Evolutionary conservation across 2,888 invertebrate genomes (phyloP), one percentile per base, ranked within the genome.

Genomic region (Hylaea fasciaria): DNA sequence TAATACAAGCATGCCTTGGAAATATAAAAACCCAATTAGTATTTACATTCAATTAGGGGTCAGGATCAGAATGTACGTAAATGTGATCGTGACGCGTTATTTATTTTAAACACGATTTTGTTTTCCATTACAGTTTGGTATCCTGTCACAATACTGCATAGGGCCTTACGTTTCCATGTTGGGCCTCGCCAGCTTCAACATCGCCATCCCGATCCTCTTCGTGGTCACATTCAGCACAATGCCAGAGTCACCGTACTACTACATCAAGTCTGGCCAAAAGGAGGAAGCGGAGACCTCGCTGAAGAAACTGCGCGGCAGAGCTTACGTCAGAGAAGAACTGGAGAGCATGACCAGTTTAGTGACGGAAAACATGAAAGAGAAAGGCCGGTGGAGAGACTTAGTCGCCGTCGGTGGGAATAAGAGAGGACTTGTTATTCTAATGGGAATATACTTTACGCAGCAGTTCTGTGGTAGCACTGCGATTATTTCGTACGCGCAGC

Each of bases 241-340:
- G 90, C 95, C 95, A 0, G 95, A 95, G 77, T 94, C 95, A 1
- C 95, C 95, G 0, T 93, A 94, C 71, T 94, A 90, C 73, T 89
- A 89, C 74, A 86, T 94, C 22, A 92, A 93, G 51, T 81, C 84
- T 0, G 92, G 90, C 11, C 84, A 89, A 28, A 82, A 85, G 8
- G 93, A 93, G 35, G 83, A 90, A 58, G 95, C 95, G 0, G 89
- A 93, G 56, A 73, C 83, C 43, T 93, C 94, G 0, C 78, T 95
- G 49, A 89, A 93, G 70, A 93, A 89, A 74, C 86, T 95, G 1
- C 84, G 95, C 14, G 93, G 94, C 17, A 86, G 86, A 63, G 77
- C 81, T 13, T 93, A 93, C 71, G 93, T 95, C 46, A 84, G 90
- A 69, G 89, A 90, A 62, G 94, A 94, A 76, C 78, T 93, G 57